Conservation (phyloP, 2,797 vertebrate genomes). For the Megalops cyprinoides region DNA sequence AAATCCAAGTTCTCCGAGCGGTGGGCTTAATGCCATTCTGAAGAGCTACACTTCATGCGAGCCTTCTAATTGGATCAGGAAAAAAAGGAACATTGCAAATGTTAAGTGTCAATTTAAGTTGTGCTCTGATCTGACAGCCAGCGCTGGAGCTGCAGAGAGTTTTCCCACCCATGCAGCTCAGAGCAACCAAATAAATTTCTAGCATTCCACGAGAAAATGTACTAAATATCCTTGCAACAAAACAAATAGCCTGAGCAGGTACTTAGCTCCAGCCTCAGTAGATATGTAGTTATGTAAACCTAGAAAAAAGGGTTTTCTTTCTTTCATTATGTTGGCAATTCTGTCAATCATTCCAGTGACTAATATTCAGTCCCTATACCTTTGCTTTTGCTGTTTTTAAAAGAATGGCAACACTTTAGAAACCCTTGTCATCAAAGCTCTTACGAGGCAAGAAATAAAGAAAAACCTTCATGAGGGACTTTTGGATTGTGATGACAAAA, state of each 20-base stretch:
- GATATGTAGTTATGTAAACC: neutral
- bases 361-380: neutral
- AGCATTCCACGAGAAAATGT: too few species aligned
- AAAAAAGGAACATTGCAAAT: slow-evolving; percentile 34
- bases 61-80: slow-evolving; percentile 23
- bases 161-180: neutral
- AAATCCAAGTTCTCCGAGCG: slow-evolving; percentile 7
- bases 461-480: slow-evolving; percentile 36
- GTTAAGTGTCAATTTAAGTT: slow-evolving; percentile 45
- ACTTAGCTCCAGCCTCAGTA: neutral
- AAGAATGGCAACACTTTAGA: slow-evolving; percentile 11
- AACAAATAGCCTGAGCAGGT: neutral
- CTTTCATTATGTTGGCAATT: neutral
- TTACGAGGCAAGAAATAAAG: neutral
- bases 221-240: too few species aligned
- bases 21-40: slow-evolving; percentile 22
- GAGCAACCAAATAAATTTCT: too few species aligned
- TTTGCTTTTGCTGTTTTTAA: slow-evolving; percentile 24
- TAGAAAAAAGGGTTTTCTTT: neutral
- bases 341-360: neutral
- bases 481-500: slow-evolving; percentile 41
- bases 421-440: slow-evolving; percentile 24
- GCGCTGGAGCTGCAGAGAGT: neutral
- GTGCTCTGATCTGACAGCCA: neutral
- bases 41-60: slow-evolving; percentile 26